Percentiles rank a stretch among this genome's conserved stretches.
phyloP scores from a whole-genome alignment of 2,888 invertebrate genomes.

The Cosmia pyralina region DNA sequence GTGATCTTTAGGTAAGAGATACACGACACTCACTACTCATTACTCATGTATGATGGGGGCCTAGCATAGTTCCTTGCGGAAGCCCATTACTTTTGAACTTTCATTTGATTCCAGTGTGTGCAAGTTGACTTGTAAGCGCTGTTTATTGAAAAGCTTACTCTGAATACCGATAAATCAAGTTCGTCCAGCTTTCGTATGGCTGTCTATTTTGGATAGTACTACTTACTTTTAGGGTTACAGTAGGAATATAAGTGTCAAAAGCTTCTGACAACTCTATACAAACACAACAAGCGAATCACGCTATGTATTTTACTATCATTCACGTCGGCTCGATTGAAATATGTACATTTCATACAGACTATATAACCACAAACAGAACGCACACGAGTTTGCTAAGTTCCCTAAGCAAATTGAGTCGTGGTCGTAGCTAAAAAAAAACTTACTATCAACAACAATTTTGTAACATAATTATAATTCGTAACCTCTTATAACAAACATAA shows the following conservation, averaged over 20 bases:
- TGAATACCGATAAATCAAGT: neutral
- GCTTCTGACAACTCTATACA: neutral
- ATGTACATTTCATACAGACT: neutral
- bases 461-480: constrained; percentile 24
- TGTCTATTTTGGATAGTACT: neutral
- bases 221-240: neutral
- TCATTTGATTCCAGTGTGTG: neutral
- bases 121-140: neutral
- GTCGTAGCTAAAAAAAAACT: neutral
- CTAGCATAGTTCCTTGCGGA: neutral
- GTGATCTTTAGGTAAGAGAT: neutral
- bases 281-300: no score
- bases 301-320: constrained; percentile 25
- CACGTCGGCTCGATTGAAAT: neutral
- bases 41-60: neutral
- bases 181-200: no score
- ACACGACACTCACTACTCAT: neutral
- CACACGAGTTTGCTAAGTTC: neutral
- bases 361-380: neutral
- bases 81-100: neutral
- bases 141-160: neutral
- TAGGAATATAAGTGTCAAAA: neutral
- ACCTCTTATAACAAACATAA: constrained; percentile 5
- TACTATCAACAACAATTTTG: constrained; percentile 3
- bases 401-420: neutral